Percentiles rank a stretch among this genome's conserved stretches.
phyloP scores from a whole-genome alignment of 2,888 invertebrate species.

The Nomada fucata region DNA sequence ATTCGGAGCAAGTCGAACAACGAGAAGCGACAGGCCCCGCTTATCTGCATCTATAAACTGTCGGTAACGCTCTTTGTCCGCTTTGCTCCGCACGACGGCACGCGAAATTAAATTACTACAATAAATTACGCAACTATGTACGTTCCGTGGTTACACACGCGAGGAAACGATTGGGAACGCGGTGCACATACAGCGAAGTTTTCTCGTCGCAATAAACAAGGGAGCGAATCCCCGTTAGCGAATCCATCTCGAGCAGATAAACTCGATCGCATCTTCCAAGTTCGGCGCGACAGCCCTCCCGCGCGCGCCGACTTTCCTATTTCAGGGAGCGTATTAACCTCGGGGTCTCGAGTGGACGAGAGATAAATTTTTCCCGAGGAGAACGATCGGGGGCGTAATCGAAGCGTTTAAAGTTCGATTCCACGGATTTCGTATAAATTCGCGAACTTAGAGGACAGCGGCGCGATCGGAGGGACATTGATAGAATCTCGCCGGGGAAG shows the following conservation, averaged over 20 bases:
- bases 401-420: conserved; percentile 45
- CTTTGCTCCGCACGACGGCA: no score
- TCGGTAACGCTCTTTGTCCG: no score
- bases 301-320: neutral
- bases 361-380: conserved; percentile 8
- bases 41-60: no score
- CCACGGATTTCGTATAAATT: conserved; percentile 50
- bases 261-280: conserved; percentile 2
- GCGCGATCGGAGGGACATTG: conserved; percentile 31
- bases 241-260: conserved; percentile 4
- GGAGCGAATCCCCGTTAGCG: conserved; percentile 2
- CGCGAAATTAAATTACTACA: no score
- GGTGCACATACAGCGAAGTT: neutral
- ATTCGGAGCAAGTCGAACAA: no score
- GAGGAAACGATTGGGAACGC: neutral
- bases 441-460: conserved; percentile 15
- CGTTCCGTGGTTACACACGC: no score
- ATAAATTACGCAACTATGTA: no score
- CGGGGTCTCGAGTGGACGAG: neutral
- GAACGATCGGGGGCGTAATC: conserved; percentile 18
- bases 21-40: no score
- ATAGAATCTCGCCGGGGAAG: conserved; percentile 52
- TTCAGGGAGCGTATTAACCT: conserved; percentile 7
- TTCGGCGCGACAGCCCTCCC: neutral
- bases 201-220: neutral